Base-by-base conservation (phyloP, 2,797 vertebrate species). In the Hapalemur alaotrensis region DNA sequence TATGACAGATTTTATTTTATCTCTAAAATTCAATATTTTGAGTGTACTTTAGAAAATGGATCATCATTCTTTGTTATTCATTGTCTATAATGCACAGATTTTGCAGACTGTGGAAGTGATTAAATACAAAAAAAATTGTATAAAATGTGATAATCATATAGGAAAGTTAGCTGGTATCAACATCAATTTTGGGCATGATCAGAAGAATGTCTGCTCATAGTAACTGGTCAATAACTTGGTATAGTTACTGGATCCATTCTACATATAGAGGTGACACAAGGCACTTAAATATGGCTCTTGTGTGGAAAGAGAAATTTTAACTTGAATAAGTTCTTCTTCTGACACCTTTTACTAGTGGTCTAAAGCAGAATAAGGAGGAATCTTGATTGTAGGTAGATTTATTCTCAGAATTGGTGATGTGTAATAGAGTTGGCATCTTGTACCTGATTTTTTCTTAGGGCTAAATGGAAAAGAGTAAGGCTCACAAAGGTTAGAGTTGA, bases 1-100 rank as follows among this genome's bases (percentile, higher is more conserved):
- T 89, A 63, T 94, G 50, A 65, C 79, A 89, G 79, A 81, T 90
- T 96, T 96, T 95, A 43, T 50, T 94, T 94, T 92, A 52, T 94
- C 87, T 93, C 72, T 94, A 82, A 96, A 96, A 82, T 85, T 95
- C 69, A 95, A 91, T 89, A 79, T 87, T 95, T 96, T 84, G 72
- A 95, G 48, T 73, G 4, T 81, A 41, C 59, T 96, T 95, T 87
- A 89, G 79, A 94, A 96, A 92, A 63, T 67, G 23, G 67, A 22
- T 89, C 46, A 86, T 73, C 59, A 72, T 92, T 95, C 85, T 73
- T 89, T 57, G 4, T 90, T 9, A 73, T 87, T 94, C 59, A 70
- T 90, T 92, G 83, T 72, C 20, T 43, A 9, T 57, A 72, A 83
- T 89, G 69, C 41, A 76, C 82, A 92, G 63, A 83, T 54, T 88